A percentile compares a stretch with the other conserved stretches of the same genome.
Conservation (phyloP, 2,888 invertebrate species). For the Tetanocera ferruginea region DNA sequence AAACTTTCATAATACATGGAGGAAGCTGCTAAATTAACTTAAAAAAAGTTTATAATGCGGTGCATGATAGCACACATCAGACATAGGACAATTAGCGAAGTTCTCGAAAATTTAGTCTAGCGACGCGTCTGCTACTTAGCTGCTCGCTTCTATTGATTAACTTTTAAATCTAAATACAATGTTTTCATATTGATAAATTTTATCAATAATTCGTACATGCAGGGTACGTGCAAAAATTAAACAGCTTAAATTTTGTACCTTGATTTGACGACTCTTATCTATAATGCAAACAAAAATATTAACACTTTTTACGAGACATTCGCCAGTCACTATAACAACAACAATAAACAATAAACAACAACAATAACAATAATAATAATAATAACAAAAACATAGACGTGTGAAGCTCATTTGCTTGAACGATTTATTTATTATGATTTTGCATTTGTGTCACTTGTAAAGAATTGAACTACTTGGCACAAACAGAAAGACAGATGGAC, state of each 20-base stretch:
- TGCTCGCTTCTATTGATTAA: background rate
- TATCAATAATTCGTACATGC: background rate
- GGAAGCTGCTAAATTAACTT: too few species aligned
- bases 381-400: background rate
- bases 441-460: background rate
- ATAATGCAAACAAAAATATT: slow-evolving; percentile 26
- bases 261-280: slow-evolving; percentile 21
- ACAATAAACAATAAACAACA: too few species aligned
- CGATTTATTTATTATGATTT: background rate
- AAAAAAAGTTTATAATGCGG: too few species aligned
- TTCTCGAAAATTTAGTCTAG: too few species aligned
- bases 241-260: background rate
- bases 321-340: too few species aligned
- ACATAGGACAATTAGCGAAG: too few species aligned
- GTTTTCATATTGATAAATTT: background rate
- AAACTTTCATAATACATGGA: too few species aligned
- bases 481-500: too few species aligned
- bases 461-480: too few species aligned
- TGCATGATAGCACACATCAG: too few species aligned
- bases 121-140: background rate
- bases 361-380: background rate
- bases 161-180: background rate
- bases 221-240: background rate
- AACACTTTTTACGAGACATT: slow-evolving; percentile 24
- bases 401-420: background rate